A percentile compares a stretch with the other conserved stretches of the same genome.
These are phyloP conservation scores for Epizoanthus rinbou DNA, from an alignment of 92 coral and sea anemone species.

Conservation along the genomic window DNA sequence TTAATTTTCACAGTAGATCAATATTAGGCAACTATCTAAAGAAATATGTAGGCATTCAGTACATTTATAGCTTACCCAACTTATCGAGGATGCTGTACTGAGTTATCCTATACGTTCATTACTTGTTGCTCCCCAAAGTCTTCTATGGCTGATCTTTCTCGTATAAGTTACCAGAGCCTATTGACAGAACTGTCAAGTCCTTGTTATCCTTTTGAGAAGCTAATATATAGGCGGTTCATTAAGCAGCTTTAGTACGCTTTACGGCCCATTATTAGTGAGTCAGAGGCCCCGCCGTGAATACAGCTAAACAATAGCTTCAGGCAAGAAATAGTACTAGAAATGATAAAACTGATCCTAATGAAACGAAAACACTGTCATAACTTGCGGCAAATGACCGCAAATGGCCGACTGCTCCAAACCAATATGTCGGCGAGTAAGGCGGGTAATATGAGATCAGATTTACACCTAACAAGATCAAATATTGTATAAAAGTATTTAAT, in stretches of 20 bases:
- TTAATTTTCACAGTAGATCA: no score
- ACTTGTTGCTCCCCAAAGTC: background rate
- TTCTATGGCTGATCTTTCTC: background rate
- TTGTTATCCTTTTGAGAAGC: background rate
- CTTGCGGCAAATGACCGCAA: background rate
- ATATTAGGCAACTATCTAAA: no score
- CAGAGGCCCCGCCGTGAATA: constrained; percentile 14
- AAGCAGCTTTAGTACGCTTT: constrained; percentile 4
- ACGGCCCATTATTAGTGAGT: constrained; percentile 1
- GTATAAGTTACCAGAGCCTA: background rate
- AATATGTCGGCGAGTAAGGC: background rate
- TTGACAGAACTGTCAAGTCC: background rate
- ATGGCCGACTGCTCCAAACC: background rate
- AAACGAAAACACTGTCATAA: background rate
- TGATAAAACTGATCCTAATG: background rate
- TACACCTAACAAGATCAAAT: background rate
- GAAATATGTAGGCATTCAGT: no score
- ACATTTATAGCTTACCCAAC: no score
- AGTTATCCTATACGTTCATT: background rate
- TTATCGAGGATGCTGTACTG: background rate
- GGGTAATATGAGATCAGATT: background rate
- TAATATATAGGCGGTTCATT: background rate
- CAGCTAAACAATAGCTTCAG: constrained; percentile 19
- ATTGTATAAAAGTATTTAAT: background rate
- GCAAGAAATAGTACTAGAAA: background rate